phyloP scores from a whole-genome alignment of 2,113 vertebrate genomes.

The Etia nguti region DNA sequence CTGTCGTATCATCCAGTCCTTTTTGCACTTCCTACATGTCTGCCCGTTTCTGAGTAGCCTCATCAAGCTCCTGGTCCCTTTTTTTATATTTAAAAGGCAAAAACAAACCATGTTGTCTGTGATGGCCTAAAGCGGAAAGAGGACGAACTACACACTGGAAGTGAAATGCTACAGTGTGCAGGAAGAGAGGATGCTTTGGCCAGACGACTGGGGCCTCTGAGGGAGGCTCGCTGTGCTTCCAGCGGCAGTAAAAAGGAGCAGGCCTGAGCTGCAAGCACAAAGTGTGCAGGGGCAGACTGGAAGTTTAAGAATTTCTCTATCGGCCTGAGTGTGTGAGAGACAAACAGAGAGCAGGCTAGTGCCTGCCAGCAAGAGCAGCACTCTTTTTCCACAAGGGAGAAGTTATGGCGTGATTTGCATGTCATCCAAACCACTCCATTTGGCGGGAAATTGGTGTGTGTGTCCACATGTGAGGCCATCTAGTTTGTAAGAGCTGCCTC shows the following conservation, averaged over 20 bases:
- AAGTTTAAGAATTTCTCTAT: constrained; percentile 67
- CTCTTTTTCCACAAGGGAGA: constrained; percentile 65
- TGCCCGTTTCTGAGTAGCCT: neutral
- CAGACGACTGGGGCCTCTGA: constrained; percentile 35
- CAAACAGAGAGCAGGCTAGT: neutral
- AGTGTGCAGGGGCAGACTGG: constrained; percentile 47
- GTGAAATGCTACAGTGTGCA: constrained; percentile 1
- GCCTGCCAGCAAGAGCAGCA: constrained; percentile 48
- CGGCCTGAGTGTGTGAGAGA: neutral
- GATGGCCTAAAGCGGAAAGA: neutral
- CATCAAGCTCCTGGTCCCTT: neutral
- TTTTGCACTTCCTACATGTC: neutral
- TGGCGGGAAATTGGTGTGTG: constrained; percentile 20
- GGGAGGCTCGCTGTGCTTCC: constrained; percentile 42
- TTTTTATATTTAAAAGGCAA: neutral
- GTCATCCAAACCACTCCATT: constrained; percentile 52
- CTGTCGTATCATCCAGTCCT: neutral
- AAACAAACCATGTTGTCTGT: neutral
- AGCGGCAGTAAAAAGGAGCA: constrained; percentile 47
- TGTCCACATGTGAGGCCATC: neutral
- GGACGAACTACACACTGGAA: neutral
- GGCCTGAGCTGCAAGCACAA: constrained; percentile 25
- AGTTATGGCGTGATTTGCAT: constrained; percentile 39
- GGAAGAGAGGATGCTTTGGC: constrained; percentile 33
- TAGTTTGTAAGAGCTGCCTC: neutral